These are phyloP conservation scores for Chrysopa pallens DNA, from an alignment of 1,140 invertebrate species.

Conservation along the genomic window DNA sequence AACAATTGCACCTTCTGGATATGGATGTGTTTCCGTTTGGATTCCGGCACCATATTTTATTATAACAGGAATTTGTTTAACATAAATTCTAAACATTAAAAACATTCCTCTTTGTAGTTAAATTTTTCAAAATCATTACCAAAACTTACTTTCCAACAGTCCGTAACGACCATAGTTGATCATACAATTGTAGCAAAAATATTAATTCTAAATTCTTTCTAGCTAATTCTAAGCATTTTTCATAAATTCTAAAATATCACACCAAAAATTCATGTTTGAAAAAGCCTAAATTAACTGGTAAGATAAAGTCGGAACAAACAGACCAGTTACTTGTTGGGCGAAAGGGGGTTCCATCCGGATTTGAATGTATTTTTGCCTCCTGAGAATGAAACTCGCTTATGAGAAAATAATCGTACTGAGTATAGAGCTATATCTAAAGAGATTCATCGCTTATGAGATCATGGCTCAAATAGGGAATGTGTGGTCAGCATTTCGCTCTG, in stretches of 20 bases:
- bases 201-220: background rate
- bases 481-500: too few species aligned
- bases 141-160: background rate
- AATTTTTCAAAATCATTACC: background rate
- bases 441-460: too few species aligned
- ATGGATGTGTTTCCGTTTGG: conserved; percentile 52
- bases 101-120: background rate
- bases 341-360: too few species aligned
- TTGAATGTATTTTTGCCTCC: too few species aligned
- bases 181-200: background rate
- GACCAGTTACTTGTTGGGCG: too few species aligned
- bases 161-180: background rate
- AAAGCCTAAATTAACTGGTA: too few species aligned
- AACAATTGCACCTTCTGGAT: conserved; percentile 35
- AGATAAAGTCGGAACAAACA: too few species aligned
- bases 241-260: background rate
- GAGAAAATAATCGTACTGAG: too few species aligned
- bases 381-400: too few species aligned
- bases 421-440: too few species aligned
- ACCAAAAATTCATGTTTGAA: too few species aligned
- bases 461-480: too few species aligned
- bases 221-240: background rate
- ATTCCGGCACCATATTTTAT: conserved; percentile 34
- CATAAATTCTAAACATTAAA: conserved; percentile 6
- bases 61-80: conserved; percentile 10